These are phyloP conservation scores for Elegia similella DNA, from an alignment of 2,888 invertebrate species.

Conservation along the genomic window DNA sequence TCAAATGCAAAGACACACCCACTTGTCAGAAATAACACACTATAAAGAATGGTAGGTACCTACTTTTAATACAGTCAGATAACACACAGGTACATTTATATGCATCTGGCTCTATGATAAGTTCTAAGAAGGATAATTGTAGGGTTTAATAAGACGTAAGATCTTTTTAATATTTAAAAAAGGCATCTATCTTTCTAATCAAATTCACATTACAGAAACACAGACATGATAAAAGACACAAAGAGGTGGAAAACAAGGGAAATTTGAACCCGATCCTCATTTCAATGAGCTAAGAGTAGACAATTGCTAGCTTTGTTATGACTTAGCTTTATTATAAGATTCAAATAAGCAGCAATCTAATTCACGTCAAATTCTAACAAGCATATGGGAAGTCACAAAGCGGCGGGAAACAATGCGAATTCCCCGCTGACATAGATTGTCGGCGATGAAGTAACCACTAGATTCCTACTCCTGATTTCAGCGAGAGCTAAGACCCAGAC, in stretches of 20 bases:
- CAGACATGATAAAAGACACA: background rate
- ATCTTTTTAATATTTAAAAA: too few species aligned
- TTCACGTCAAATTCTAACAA: background rate
- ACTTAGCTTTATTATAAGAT: slow-evolving; percentile 17
- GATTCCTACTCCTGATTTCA: slow-evolving; percentile 40
- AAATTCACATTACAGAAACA: too few species aligned
- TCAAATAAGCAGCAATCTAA: slow-evolving; percentile 2
- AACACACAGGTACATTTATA: too few species aligned
- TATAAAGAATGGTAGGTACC: too few species aligned
- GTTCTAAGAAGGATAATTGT: too few species aligned
- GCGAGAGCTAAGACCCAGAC: slow-evolving; percentile 33
- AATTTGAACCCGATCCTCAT: slow-evolving; percentile 40
- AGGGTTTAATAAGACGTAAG: too few species aligned
- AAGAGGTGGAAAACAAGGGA: background rate
- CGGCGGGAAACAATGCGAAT: background rate
- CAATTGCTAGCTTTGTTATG: slow-evolving; percentile 31
- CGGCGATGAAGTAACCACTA: slow-evolving; percentile 41
- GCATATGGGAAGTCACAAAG: background rate
- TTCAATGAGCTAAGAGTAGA: slow-evolving; percentile 33
- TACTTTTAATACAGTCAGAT: too few species aligned
- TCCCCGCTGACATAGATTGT: slow-evolving; percentile 33
- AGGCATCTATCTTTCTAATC: too few species aligned
- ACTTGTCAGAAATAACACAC: too few species aligned
- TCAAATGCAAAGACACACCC: too few species aligned
- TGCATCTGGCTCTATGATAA: too few species aligned